Conservation (phyloP, 2,113 vertebrate genomes). For the Emydura subglobosa region DNA sequence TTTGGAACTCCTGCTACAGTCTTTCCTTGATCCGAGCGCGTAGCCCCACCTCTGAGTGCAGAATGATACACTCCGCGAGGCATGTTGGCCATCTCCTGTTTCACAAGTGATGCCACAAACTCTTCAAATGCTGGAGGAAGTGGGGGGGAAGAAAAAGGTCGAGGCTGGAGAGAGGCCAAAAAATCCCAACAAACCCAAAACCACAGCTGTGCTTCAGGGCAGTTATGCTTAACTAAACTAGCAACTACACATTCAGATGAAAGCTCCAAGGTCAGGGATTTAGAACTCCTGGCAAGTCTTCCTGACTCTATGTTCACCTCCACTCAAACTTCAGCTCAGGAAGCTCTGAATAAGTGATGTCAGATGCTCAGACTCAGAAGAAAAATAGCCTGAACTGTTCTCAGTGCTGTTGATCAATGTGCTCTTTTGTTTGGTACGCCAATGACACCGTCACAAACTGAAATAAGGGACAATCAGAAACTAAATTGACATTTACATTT, state of each 20-base stretch:
- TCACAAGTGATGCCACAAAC: constrained; percentile 89
- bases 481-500: not conserved
- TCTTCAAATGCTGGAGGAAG: constrained; percentile 85
- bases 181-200: not conserved
- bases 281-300: not conserved
- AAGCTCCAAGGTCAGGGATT: not conserved
- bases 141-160: not conserved
- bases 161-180: not conserved
- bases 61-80: constrained; percentile 93
- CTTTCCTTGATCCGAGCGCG: constrained; percentile 89
- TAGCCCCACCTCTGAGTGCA: constrained; percentile 82
- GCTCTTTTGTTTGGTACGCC: constrained; percentile 17
- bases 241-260: constrained; percentile 18
- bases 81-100: constrained; percentile 94
- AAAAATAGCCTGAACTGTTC: constrained; percentile 4
- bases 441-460: not conserved
- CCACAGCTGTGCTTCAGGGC: not conserved
- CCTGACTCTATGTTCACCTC: not conserved
- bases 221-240: not conserved
- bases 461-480: not conserved
- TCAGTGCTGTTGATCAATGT: not conserved
- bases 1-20: constrained; percentile 87
- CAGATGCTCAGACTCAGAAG: not conserved
- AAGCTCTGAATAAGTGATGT: not conserved
- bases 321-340: constrained; percentile 14